Percentiles rank a stretch among this genome's conserved stretches.
Evolutionary conservation across 2,113 vertebrate genomes (phyloP).

Genomic region (Erpornis zantholeuca): DNA sequence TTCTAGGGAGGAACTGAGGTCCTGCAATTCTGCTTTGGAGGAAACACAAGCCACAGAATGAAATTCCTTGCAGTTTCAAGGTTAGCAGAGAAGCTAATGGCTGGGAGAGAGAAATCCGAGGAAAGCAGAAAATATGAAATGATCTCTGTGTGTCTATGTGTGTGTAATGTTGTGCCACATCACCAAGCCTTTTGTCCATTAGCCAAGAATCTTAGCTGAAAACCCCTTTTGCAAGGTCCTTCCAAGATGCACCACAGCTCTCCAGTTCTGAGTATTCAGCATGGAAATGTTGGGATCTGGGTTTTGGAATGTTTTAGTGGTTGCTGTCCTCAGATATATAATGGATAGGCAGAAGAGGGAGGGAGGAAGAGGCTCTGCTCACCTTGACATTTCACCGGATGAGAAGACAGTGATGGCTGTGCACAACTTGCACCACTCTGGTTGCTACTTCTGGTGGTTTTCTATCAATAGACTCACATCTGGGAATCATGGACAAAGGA

Average conservation of each 20-base stretch:
- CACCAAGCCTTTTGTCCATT: not conserved
- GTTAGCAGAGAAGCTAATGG: not conserved
- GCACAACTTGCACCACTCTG: not conserved
- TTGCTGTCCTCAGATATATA: not conserved
- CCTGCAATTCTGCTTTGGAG: not conserved
- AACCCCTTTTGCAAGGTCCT: not conserved
- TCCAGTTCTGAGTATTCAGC: not conserved
- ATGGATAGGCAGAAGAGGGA: not conserved
- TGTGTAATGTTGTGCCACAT: not conserved
- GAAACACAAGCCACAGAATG: conserved; percentile 9
- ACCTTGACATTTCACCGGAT: not conserved
- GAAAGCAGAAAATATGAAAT: not conserved
- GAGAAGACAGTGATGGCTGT: not conserved
- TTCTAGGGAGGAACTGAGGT: not conserved
- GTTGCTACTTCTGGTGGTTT: not conserved
- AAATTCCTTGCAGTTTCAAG: not conserved
- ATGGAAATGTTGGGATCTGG: fast-evolving
- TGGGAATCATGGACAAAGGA: not conserved
- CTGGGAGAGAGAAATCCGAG: not conserved
- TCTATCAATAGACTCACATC: not conserved
- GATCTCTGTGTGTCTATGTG: not conserved
- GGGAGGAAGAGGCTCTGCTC: not conserved
- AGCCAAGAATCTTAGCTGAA: not conserved
- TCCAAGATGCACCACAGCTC: not conserved
- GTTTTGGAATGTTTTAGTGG: not conserved